Evolutionary conservation across 2,797 vertebrate genomes (phyloP).

Genomic region (Chiloscyllium punctatum): DNA sequence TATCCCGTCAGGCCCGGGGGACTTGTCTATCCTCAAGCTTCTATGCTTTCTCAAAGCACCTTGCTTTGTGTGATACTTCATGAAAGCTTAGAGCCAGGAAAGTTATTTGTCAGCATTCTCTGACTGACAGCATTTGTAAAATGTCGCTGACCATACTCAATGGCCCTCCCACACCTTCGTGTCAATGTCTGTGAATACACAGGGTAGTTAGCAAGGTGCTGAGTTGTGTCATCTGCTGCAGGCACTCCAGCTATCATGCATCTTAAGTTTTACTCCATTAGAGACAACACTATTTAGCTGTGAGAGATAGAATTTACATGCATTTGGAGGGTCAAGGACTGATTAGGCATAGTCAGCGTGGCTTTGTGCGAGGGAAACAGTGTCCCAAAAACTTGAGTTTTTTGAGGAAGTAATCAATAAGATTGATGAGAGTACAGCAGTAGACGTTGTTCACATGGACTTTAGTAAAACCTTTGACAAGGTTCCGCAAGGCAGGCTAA

Average conservation of each 20-base stretch:
- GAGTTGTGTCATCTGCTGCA: not conserved
- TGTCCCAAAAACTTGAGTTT: too few relatives aligned
- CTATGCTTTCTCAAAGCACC: not conserved
- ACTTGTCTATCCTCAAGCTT: too few relatives aligned
- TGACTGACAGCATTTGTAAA: not conserved
- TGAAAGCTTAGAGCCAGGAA: not conserved
- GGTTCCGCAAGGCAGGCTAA: too few relatives aligned
- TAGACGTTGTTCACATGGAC: too few relatives aligned
- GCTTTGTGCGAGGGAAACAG: too few relatives aligned
- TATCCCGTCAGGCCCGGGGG: too few relatives aligned
- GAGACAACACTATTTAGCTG: not conserved
- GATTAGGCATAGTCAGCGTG: too few relatives aligned
- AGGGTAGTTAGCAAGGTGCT: not conserved
- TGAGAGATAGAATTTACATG: not conserved
- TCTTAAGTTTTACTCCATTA: too few relatives aligned
- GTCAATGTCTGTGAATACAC: not conserved
- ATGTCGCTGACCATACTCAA: not conserved
- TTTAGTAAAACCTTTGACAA: too few relatives aligned
- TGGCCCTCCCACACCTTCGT: not conserved
- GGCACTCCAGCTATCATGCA: not conserved
- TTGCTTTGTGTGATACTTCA: not conserved
- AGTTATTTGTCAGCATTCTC: not conserved
- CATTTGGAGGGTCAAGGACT: too few relatives aligned
- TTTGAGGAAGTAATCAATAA: too few relatives aligned
- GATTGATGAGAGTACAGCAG: too few relatives aligned